Evolutionary conservation across 2,113 vertebrate genomes (phyloP).

Genomic region (Caretta caretta): DNA sequence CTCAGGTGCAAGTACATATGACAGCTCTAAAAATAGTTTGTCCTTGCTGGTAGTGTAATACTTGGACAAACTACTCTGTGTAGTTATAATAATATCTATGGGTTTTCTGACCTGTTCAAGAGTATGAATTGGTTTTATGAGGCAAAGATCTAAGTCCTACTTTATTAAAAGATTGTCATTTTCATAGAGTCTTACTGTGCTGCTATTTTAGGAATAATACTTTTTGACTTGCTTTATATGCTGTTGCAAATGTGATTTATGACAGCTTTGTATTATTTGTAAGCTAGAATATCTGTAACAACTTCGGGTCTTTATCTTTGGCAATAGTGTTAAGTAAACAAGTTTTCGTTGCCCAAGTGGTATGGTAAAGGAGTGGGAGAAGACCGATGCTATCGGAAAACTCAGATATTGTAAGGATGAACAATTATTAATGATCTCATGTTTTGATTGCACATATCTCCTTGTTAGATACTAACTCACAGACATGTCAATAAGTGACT

Average conservation of each 20-base stretch:
- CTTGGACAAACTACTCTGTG: constrained; percentile 53
- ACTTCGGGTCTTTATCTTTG: not conserved
- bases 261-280: not conserved
- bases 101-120: not conserved
- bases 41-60: constrained; percentile 71
- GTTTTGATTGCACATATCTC: not conserved
- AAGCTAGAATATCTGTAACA: not conserved
- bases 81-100: constrained; percentile 37
- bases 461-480: not conserved
- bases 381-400: not conserved
- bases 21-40: constrained; percentile 81
- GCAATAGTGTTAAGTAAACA: not conserved
- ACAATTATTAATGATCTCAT: not conserved
- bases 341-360: not conserved
- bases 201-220: not conserved
- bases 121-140: constrained; percentile 13
- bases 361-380: not conserved
- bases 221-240: constrained; percentile 1
- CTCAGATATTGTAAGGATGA: not conserved
- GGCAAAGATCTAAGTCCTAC: not conserved
- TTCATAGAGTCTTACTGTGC: not conserved
- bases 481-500: not conserved
- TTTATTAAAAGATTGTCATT: not conserved
- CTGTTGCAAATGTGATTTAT: not conserved
- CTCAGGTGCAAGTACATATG: constrained; percentile 69